phyloP scores from a whole-genome alignment of 2,113 vertebrate genomes.

The Alaudala cheleensis region DNA sequence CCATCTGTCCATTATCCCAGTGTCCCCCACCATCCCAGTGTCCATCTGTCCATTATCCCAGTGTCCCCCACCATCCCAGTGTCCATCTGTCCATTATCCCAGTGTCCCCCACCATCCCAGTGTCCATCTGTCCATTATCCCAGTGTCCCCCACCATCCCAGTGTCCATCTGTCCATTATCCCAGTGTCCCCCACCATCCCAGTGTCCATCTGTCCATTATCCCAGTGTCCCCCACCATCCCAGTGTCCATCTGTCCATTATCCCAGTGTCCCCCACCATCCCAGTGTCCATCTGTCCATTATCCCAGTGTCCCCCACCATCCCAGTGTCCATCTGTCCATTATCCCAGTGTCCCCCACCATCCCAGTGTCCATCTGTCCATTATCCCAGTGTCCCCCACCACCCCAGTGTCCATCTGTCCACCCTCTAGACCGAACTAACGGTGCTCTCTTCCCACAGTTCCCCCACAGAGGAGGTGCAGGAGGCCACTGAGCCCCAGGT shows the following conservation, averaged over 20 bases:
- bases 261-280: no score
- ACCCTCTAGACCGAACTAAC: background rate
- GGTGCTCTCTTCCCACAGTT: background rate
- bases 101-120: accelerated
- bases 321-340: background rate
- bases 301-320: no score
- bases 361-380: background rate
- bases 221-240: background rate
- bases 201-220: background rate
- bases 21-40: background rate
- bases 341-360: no score
- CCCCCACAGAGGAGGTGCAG: background rate
- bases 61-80: accelerated
- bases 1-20: background rate
- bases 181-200: background rate
- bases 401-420: background rate
- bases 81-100: background rate
- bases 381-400: background rate
- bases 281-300: accelerated
- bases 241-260: accelerated
- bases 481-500: background rate
- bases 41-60: background rate
- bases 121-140: no score
- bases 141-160: no score
- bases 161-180: background rate